These are phyloP conservation scores for Stenolophus ochropezus DNA, from an alignment of 2,888 invertebrate genomes.

Conservation along the genomic window DNA sequence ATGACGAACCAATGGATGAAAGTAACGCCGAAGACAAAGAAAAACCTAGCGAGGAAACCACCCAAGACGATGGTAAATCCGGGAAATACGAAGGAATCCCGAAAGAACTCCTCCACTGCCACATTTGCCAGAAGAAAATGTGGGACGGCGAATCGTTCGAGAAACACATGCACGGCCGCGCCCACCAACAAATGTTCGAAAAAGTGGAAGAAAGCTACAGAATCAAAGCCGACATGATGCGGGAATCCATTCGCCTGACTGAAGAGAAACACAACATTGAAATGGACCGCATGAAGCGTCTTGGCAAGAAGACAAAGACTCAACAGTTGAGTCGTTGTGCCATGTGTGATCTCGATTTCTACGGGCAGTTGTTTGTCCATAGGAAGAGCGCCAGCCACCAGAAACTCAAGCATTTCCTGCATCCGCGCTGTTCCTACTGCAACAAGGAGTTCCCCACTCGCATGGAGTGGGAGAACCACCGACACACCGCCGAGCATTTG, in stretches of 20 bases:
- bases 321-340: constrained; percentile 82
- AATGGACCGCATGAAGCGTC: constrained; percentile 82
- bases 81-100: constrained; percentile 79
- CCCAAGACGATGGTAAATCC: constrained; percentile 65
- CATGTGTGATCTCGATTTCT: constrained; percentile 91
- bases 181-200: constrained; percentile 85
- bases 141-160: constrained; percentile 87
- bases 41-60: constrained; percentile 33
- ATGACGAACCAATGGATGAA: constrained; percentile 68
- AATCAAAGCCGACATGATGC: constrained; percentile 84
- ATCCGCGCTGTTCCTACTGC: constrained; percentile 87
- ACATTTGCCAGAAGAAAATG: constrained; percentile 89
- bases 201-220: constrained; percentile 85
- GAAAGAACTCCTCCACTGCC: constrained; percentile 83
- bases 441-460: constrained; percentile 89
- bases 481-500: constrained; percentile 85
- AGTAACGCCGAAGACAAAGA: constrained; percentile 64
- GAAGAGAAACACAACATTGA: constrained; percentile 81
- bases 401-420: constrained; percentile 88
- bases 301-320: constrained; percentile 81
- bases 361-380: constrained; percentile 86
- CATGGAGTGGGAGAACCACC: constrained; percentile 89
- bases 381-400: constrained; percentile 89
- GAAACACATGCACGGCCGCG: constrained; percentile 83
- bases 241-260: constrained; percentile 86